Base-by-base conservation (phyloP, 2,797 vertebrate genomes). In the Gallinago nigripennis region DNA sequence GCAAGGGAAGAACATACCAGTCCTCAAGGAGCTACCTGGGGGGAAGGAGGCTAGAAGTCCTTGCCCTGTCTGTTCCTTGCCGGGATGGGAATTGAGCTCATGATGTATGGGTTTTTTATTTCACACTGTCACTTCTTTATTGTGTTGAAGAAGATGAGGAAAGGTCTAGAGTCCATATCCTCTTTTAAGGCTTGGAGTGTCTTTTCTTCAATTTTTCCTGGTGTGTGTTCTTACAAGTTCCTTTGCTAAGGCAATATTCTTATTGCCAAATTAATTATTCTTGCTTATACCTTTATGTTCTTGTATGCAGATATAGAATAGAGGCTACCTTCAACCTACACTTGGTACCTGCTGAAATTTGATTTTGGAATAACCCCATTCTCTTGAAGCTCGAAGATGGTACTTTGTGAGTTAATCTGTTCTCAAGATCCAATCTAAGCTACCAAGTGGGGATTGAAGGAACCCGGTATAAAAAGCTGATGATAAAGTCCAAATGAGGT, bases 401-500 rank as follows among this genome's bases (percentile, higher is more conserved):
- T 85, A 30, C 48, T 85, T 51, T 16, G 12, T 75, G 64, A 78
- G 0, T 58, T 39, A 77, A 77, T 53, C 9, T 82, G 15, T 79
- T 79, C 21, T 76, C 41, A 82, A 53, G 43, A 33, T n/a, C 54
- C 33, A 19, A 12, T 35, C 33, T 72, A 65, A 71, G 58, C 61
- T 53, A 45, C 27, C 31, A 53, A 63, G 46, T 33, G 41, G 16
- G 6, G 48, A 78, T 56, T 93, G 88, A 96, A 95, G 70, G 78
- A 95, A 77, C 53, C 70, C 68, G 16, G 81, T 96, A 73, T 6
- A 63, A 94, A 77, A 86, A 92, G 65, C 78, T 87, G 72, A 51
- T 91, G 35, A 85, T 92, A 6, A 87, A 89, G 79, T 75, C 94
- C 46, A 37, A 88, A 84, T 87, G 69, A 91, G 8, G 82, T 96